These are phyloP conservation scores for Akabosia matsudoensis DNA, from an alignment of 1,140 invertebrate genomes.

Conservation along the genomic window DNA sequence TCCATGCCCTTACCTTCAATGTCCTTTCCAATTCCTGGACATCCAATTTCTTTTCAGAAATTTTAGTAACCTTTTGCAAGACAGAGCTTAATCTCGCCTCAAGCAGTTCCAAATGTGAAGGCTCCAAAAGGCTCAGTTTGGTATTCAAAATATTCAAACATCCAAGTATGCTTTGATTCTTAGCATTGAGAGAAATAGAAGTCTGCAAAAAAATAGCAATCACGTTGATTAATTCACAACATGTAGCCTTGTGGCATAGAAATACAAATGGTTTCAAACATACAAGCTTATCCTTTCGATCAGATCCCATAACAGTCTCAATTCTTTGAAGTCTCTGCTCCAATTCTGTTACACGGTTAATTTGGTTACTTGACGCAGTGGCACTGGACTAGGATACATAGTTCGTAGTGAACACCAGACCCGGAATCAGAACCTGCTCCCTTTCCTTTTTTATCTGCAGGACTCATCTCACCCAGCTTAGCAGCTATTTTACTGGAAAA, in stretches of 20 bases:
- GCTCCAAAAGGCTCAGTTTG: slow-evolving; percentile 56
- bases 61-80: slow-evolving; percentile 55
- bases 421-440: neutral
- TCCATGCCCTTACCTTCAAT: slow-evolving; percentile 46
- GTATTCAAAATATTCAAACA: slow-evolving; percentile 55
- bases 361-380: neutral
- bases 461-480: slow-evolving; percentile 30
- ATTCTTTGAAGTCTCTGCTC: slow-evolving; percentile 54
- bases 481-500: slow-evolving; percentile 37
- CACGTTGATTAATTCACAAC: too few relatives aligned
- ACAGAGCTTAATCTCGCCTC: slow-evolving; percentile 55
- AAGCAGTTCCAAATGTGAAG: slow-evolving; percentile 56
- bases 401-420: slow-evolving; percentile 34
- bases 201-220: slow-evolving; percentile 46
- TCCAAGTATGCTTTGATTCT: slow-evolving; percentile 53
- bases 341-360: slow-evolving; percentile 41
- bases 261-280: too few relatives aligned
- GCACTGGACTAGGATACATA: slow-evolving; percentile 22
- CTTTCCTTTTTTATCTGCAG: neutral
- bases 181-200: slow-evolving; percentile 49
- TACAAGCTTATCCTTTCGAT: slow-evolving; percentile 42
- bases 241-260: neutral
- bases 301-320: slow-evolving; percentile 55
- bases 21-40: slow-evolving; percentile 47
- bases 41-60: slow-evolving; percentile 55